Conservation (phyloP, 2,797 vertebrate genomes). For the Poecilia velifera region DNA sequence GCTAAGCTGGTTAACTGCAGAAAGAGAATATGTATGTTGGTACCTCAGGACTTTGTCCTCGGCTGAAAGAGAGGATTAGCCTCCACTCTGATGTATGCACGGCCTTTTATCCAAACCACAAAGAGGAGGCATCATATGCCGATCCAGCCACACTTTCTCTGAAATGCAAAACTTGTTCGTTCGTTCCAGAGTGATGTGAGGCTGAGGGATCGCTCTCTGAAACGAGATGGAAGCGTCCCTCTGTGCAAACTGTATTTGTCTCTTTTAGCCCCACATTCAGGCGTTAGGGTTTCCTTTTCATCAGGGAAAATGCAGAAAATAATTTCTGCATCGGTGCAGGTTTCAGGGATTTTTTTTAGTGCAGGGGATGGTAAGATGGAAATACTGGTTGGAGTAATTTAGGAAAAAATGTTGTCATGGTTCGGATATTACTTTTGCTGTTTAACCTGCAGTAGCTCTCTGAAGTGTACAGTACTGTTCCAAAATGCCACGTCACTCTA, state of each 20-base stretch:
- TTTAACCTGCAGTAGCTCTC: background rate
- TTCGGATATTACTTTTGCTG: background rate
- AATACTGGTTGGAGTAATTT: background rate
- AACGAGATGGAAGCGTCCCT: background rate
- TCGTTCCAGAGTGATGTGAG: slow-evolving; percentile 1
- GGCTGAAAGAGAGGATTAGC: slow-evolving; percentile 73
- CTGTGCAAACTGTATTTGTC: background rate
- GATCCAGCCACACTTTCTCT: slow-evolving; percentile 9
- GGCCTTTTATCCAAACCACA: slow-evolving; percentile 63
- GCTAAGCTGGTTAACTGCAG: slow-evolving; percentile 9
- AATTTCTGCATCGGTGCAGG: background rate
- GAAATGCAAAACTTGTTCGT: slow-evolving; percentile 24
- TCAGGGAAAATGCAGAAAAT: background rate
- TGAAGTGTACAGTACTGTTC: background rate
- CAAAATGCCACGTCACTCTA: background rate
- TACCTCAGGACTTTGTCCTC: slow-evolving; percentile 68
- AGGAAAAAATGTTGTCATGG: background rate
- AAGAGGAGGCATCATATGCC: slow-evolving; percentile 35
- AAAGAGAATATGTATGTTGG: slow-evolving; percentile 54
- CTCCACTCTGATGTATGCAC: slow-evolving; percentile 57
- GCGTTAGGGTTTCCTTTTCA: slow-evolving; percentile 1
- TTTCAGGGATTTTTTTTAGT: background rate
- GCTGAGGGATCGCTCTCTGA: slow-evolving; percentile 1
- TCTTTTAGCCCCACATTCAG: background rate
- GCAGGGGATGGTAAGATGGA: background rate